These are phyloP conservation scores for Drosophila demipolita DNA, from an alignment of 2,888 invertebrate species.

Conservation along the genomic window DNA sequence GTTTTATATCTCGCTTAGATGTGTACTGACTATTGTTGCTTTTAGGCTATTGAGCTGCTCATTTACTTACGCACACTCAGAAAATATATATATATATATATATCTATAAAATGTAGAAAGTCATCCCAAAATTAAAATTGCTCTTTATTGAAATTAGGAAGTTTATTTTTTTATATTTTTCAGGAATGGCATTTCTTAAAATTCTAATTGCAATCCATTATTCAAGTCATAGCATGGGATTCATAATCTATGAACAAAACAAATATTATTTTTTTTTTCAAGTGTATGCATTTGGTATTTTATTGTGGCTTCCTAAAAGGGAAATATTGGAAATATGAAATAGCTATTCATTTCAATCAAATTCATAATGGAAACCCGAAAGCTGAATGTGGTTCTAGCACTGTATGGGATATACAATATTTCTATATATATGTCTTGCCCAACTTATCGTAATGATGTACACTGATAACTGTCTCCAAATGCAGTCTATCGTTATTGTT, in stretches of 20 bases:
- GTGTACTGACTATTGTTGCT: background rate
- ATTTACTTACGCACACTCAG: constrained; percentile 2
- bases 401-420: background rate
- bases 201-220: background rate
- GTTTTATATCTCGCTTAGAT: background rate
- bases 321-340: background rate
- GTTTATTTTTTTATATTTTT: background rate
- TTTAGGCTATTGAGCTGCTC: background rate
- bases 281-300: background rate
- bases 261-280: background rate
- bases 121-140: background rate
- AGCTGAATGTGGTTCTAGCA: no score
- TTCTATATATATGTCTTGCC: background rate
- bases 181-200: background rate
- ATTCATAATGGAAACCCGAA: background rate
- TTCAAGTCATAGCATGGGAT: background rate
- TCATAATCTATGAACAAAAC: no score
- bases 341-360: background rate
- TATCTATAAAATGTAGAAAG: background rate
- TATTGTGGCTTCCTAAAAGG: background rate
- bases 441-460: background rate
- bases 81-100: background rate
- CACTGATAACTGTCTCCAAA: background rate
- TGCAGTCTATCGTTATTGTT: background rate
- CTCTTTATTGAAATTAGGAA: background rate